Conservation (phyloP, 2,797 vertebrate genomes). For the Hyperoplus immaculatus region DNA sequence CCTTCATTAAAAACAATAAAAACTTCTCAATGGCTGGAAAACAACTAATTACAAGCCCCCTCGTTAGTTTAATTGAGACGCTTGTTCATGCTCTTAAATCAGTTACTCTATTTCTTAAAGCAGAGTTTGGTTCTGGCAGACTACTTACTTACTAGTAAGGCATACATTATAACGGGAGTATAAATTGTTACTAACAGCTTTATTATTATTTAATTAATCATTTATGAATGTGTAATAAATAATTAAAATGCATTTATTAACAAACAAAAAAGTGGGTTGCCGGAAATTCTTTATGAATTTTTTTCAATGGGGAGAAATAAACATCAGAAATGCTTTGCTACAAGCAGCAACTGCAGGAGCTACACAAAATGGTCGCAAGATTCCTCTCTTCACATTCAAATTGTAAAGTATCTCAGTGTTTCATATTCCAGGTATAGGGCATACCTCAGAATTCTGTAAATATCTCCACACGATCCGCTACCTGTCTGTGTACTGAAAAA, state of each 20-base stretch:
- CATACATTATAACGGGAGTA: not conserved
- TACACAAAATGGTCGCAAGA: no score
- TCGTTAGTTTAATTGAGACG: constrained; percentile 22
- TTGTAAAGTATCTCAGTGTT: not conserved
- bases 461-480: no score
- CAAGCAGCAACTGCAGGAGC: no score
- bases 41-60: constrained; percentile 46
- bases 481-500: no score
- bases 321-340: no score
- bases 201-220: not conserved
- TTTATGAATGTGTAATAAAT: not conserved
- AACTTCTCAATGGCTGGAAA: constrained; percentile 40
- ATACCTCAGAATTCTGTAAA: not conserved
- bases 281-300: no score
- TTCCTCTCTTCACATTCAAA: no score
- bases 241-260: not conserved
- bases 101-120: not conserved
- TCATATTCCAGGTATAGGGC: not conserved
- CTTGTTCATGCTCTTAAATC: constrained; percentile 9
- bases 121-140: not conserved
- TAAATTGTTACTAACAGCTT: not conserved
- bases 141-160: not conserved
- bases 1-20: constrained; percentile 39
- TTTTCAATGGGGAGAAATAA: no score
- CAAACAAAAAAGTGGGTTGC: not conserved